Conservation (phyloP, 2,113 vertebrate genomes). For the Lonchura striata region DNA sequence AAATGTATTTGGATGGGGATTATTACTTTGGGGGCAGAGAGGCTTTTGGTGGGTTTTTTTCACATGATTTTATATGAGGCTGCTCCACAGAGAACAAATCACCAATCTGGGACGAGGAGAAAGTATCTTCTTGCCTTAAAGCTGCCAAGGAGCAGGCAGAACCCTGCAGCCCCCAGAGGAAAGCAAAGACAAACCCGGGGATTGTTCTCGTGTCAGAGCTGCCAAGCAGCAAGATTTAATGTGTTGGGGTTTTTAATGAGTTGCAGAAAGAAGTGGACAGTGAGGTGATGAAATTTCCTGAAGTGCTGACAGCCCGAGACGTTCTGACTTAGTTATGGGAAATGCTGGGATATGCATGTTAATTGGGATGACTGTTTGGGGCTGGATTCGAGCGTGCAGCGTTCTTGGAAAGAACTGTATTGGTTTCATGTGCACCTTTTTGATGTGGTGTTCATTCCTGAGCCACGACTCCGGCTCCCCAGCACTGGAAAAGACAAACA, state of each 20-base stretch:
- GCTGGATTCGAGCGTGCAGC: slow-evolving; percentile 37
- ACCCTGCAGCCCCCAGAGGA: slow-evolving; percentile 15
- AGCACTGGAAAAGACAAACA: slow-evolving; percentile 45
- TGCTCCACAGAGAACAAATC: neutral
- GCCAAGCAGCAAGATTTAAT: slow-evolving; percentile 48
- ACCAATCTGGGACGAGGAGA: neutral
- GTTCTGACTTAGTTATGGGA: slow-evolving; percentile 61
- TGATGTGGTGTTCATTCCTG: slow-evolving; percentile 62
- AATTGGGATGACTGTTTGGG: slow-evolving; percentile 61
- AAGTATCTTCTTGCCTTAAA: slow-evolving; percentile 1
- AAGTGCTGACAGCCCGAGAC: slow-evolving; percentile 58
- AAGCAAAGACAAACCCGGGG: slow-evolving; percentile 10
- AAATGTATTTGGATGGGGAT: neutral
- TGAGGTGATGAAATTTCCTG: slow-evolving; percentile 61
- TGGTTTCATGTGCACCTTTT: slow-evolving; percentile 59
- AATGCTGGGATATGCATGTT: slow-evolving; percentile 62
- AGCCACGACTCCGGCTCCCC: slow-evolving; percentile 22
- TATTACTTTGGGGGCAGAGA: neutral
- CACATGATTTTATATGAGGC: neutral
- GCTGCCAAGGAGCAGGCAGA: neutral
- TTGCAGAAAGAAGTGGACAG: slow-evolving; percentile 66
- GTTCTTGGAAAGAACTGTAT: slow-evolving; percentile 49
- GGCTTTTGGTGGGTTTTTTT: neutral
- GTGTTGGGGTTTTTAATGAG: slow-evolving; percentile 60
- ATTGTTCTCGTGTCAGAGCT: slow-evolving; percentile 56